phyloP scores from a whole-genome alignment of 2,113 vertebrate species.

The Pollachius pollachius region DNA sequence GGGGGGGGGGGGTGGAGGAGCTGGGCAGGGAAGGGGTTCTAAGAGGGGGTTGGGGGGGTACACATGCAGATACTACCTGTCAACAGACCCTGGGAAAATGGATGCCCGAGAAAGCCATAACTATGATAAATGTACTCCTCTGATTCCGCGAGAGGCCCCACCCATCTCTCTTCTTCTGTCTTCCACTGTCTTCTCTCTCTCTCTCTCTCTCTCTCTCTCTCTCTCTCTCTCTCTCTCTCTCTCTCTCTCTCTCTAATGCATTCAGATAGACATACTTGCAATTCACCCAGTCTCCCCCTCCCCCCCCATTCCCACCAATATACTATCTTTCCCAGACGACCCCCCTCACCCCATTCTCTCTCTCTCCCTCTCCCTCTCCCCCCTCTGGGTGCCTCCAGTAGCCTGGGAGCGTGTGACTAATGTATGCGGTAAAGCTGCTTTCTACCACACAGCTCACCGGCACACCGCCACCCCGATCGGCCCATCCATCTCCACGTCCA shows the following conservation, averaged over 20 bases:
- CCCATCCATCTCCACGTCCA: slow-evolving; percentile 89
- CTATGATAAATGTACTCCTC: slow-evolving; percentile 93
- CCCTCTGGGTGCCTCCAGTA: slow-evolving; percentile 22
- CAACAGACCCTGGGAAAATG: slow-evolving; percentile 90
- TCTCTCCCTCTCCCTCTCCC: slow-evolving; percentile 56
- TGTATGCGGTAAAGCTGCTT: slow-evolving; percentile 96
- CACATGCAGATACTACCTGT: slow-evolving; percentile 78
- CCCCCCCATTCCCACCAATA: slow-evolving; percentile 49
- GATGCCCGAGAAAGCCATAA: slow-evolving; percentile 95
- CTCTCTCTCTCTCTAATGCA: slow-evolving; percentile 43
- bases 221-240: slow-evolving; percentile 33
- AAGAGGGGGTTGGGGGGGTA: slow-evolving; percentile 11
- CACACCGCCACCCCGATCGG: slow-evolving; percentile 86
- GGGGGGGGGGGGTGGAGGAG: slow-evolving; percentile 11
- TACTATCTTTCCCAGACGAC: slow-evolving; percentile 78
- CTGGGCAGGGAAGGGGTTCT: slow-evolving; percentile 13
- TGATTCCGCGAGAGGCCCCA: slow-evolving; percentile 53
- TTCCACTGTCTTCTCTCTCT: slow-evolving; percentile 14
- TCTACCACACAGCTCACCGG: slow-evolving; percentile 90
- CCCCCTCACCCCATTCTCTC: slow-evolving; percentile 74
- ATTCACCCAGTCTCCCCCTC: slow-evolving; percentile 48
- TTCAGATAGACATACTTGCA: slow-evolving; percentile 62
- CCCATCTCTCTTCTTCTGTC: slow-evolving; percentile 30
- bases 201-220: slow-evolving; percentile 20
- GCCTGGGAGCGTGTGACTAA: slow-evolving; percentile 82